These are phyloP conservation scores for Heliconius nattereri DNA, from an alignment of 1,140 invertebrate species.

Conservation along the genomic window DNA sequence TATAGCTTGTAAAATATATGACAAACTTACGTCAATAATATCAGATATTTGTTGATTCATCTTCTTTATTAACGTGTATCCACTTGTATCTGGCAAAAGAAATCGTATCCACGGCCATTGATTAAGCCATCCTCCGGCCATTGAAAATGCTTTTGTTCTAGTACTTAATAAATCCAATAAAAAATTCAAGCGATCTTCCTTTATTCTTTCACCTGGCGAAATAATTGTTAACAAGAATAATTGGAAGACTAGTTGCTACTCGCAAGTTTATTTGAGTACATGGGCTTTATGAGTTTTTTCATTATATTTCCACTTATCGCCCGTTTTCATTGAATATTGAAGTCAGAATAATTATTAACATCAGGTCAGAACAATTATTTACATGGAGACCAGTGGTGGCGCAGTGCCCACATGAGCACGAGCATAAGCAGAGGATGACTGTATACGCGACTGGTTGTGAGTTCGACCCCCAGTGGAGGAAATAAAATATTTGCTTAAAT, in stretches of 20 bases:
- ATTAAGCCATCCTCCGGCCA: constrained; percentile 86
- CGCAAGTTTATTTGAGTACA: no score
- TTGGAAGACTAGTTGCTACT: background rate
- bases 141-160: constrained; percentile 85
- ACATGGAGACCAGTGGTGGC: no score
- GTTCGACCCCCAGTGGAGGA: no score
- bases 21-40: constrained; percentile 66
- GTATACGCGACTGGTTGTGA: no score
- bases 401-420: no score
- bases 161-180: constrained; percentile 84
- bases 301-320: no score
- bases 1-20: background rate
- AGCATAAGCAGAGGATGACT: no score
- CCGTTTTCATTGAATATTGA: no score
- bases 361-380: no score
- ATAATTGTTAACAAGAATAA: background rate
- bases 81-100: constrained; percentile 84
- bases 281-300: no score
- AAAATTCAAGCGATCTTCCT: constrained; percentile 81
- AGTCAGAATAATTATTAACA: no score
- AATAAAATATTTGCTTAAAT: no score
- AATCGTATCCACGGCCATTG: constrained; percentile 87
- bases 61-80: constrained; percentile 85
- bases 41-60: constrained; percentile 84
- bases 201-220: constrained; percentile 62